phyloP scores from a whole-genome alignment of 2,113 vertebrate species.

The Mystacornis crossleyi region DNA sequence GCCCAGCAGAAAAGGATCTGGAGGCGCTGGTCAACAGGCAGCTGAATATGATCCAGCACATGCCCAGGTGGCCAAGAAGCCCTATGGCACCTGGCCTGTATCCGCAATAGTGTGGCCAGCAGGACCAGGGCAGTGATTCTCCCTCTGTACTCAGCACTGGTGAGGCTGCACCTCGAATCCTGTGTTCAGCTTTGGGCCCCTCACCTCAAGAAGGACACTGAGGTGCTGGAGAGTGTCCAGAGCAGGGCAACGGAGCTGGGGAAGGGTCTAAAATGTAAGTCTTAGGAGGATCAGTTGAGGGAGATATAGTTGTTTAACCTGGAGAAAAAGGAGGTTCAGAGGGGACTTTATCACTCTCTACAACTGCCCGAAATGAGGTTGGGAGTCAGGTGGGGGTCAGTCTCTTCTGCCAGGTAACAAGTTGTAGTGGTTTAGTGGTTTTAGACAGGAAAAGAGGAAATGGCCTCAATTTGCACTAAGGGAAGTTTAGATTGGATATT shows the following conservation, averaged over 20 bases:
- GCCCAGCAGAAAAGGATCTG: neutral
- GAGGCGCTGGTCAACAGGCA: rapidly evolving
- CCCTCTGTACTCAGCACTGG: rapidly evolving
- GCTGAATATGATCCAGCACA: neutral
- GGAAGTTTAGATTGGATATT: neutral
- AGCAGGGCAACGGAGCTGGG: rapidly evolving
- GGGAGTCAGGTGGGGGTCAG: neutral
- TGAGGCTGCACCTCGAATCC: neutral
- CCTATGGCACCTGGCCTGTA: neutral
- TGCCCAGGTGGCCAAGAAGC: neutral
- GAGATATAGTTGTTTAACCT: neutral
- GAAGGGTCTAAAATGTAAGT: neutral
- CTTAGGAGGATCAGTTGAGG: neutral
- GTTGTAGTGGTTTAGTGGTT: too few relatives aligned
- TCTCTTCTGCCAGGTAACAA: neutral
- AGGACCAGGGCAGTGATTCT: neutral
- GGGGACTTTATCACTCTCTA: neutral
- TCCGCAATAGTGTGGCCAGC: neutral
- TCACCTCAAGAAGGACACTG: neutral
- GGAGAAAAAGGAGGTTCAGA: neutral
- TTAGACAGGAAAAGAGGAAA: neutral
- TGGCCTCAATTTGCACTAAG: neutral
- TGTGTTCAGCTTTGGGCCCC: neutral
- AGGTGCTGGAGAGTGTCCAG: rapidly evolving
- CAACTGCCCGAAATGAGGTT: neutral